Evolutionary conservation across 2,113 vertebrate species (phyloP).

Genomic region (Saccopteryx leptura): DNA sequence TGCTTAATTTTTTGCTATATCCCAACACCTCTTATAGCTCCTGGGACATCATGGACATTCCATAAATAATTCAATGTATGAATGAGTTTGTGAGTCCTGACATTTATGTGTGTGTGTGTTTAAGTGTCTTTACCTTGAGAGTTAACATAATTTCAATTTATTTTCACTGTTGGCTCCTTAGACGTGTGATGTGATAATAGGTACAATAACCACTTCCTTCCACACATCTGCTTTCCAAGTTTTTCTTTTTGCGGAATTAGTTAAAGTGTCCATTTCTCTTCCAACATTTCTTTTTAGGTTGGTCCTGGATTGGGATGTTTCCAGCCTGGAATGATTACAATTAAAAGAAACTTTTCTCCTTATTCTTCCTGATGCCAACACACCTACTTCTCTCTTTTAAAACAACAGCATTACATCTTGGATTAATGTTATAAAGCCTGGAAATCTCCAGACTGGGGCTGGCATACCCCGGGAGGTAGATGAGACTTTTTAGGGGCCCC

Average conservation of each 20-base stretch:
- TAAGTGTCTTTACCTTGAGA: slow-evolving; percentile 31
- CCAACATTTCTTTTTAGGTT: slow-evolving; percentile 45
- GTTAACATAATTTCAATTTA: slow-evolving; percentile 24
- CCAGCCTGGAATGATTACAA: slow-evolving; percentile 13
- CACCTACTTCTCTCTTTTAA: background rate
- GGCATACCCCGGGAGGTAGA: background rate
- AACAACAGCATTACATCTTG: background rate
- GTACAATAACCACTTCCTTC: slow-evolving; percentile 18
- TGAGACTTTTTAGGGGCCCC: background rate
- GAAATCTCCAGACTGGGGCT: background rate
- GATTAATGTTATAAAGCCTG: background rate
- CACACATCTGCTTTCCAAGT: slow-evolving; percentile 1
- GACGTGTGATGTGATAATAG: slow-evolving; percentile 13
- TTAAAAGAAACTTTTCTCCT: slow-evolving; percentile 14
- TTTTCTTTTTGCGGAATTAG: slow-evolving; percentile 49
- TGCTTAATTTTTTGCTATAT: background rate
- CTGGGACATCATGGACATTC: background rate
- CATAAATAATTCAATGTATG: background rate
- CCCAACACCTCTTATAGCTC: too few species aligned
- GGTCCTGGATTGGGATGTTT: slow-evolving; percentile 50
- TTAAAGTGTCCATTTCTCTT: slow-evolving; percentile 19
- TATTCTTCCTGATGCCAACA: background rate
- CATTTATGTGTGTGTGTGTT: background rate
- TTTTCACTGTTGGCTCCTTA: background rate
- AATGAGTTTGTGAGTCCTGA: background rate